These are phyloP conservation scores for Ctenopoma kingsleyae DNA, from an alignment of 2,797 vertebrate genomes.

Conservation along the genomic window DNA sequence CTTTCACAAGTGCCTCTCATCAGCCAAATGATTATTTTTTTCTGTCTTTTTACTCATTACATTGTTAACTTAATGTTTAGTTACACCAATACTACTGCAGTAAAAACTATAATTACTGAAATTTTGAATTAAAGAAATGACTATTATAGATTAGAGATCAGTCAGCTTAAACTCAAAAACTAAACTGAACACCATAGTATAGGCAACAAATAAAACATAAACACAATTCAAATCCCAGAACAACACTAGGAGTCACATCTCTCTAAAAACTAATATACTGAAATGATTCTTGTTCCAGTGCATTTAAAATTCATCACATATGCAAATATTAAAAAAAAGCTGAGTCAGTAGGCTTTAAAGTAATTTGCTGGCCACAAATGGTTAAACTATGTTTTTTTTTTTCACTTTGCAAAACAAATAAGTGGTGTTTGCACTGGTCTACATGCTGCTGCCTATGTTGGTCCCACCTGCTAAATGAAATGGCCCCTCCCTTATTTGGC, in stretches of 20 bases:
- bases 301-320: conserved; percentile 1
- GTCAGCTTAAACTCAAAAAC: background rate
- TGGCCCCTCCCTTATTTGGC: conserved; percentile 17
- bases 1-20: background rate
- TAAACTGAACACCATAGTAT: background rate
- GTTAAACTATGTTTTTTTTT: background rate
- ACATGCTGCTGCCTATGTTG: conserved; percentile 38
- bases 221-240: background rate
- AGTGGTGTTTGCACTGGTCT: conserved; percentile 61
- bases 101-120: background rate
- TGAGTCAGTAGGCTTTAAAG: background rate
- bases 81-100: background rate
- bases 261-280: background rate
- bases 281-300: conserved; percentile 12
- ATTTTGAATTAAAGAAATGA: background rate
- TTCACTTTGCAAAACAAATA: conserved; percentile 65
- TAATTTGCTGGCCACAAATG: background rate
- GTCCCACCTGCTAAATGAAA: conserved; percentile 50
- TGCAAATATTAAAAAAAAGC: background rate
- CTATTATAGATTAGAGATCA: background rate
- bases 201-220: background rate
- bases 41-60: background rate
- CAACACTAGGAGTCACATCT: background rate
- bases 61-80: background rate
- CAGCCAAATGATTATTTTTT: background rate